Evolutionary conservation across 2,888 invertebrate genomes (phyloP), one percentile per base, ranked within the genome.

Genomic region (Apamea anceps): DNA sequence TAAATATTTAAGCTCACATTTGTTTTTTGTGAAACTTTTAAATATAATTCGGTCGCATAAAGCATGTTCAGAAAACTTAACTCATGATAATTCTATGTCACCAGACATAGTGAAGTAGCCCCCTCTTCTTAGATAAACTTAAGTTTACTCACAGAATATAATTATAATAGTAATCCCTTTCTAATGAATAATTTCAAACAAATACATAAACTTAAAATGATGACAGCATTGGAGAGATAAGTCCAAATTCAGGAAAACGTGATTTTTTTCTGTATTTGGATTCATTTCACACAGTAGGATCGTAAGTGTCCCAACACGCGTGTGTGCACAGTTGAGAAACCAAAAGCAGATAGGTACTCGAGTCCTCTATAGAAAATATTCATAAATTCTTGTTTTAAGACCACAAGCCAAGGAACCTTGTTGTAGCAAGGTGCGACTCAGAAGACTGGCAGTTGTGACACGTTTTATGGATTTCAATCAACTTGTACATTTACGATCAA

Each of bases 401-500:
- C 28, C 32, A n/a, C 15, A n/a, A 48, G 15, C 8, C 42, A 45
- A 45, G 48, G 37, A 60, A 60, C 57, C 18, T 63, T 48, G 76
- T 51, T 28, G 42, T 8, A 51, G 0, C 45, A 57, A 68, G 51
- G 21, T 54, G 57, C n/a, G 12, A 28, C 4, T 28, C 13, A 45
- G 66, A 48, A 37, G 42, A 4, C 18, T 70, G 28, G 12, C 28
- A 63, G 15, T 77, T 60, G 65, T 32, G n/a, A 51, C 48, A 57
- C 12, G 42, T 51, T 81, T 70, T 66, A 71, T 66, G 18, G 72
- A 63, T 60, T 68, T 65, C 80, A 80, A 73, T 80, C 51, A 70
- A 73, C 28, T 62, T 32, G 51, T 60, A 28, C 32, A 54, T 85
- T 85, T 80, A 82, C 80, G 72, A 82, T n/a, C 68, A 70, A 73